A percentile compares a stretch with the other conserved stretches of the same genome.
Conservation (phyloP, 92 coral and sea anemone species). For the Epizoanthus stellaris region DNA sequence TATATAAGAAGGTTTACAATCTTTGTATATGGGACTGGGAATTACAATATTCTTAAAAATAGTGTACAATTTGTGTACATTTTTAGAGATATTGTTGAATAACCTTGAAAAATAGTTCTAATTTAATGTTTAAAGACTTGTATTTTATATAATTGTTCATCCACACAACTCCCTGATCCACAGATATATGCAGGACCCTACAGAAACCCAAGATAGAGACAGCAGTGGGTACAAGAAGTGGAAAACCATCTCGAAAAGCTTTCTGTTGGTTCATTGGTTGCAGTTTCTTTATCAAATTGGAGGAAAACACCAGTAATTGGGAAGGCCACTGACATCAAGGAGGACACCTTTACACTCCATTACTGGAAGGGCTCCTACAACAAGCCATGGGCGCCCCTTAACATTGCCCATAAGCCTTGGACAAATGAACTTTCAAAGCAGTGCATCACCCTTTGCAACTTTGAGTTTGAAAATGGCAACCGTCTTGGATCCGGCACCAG, state of each 20-base stretch:
- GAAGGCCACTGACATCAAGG: slow-evolving; percentile 7
- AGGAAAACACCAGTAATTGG: slow-evolving; percentile 37
- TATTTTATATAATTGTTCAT: no score
- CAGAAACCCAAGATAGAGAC: background rate
- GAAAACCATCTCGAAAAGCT: slow-evolving; percentile 37
- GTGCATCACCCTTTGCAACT: slow-evolving; percentile 23
- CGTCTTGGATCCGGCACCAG: slow-evolving; percentile 32
- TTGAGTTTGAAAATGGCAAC: background rate
- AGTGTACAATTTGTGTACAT: no score
- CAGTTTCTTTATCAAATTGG: slow-evolving; percentile 10
- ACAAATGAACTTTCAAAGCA: slow-evolving; percentile 21
- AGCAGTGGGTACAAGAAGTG: background rate
- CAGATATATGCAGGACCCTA: background rate
- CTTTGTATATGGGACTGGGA: no score
- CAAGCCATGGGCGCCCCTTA: slow-evolving; percentile 31
- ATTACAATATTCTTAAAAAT: no score
- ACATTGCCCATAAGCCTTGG: slow-evolving; percentile 2
- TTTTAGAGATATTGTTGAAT: no score
- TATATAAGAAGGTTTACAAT: no score
- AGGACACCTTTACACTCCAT: background rate
- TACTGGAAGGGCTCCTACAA: slow-evolving; percentile 54
- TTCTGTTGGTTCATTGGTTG: background rate
- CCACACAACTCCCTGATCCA: no score
- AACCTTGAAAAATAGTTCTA: no score
- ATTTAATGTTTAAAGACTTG: no score